A percentile compares a stretch with the other conserved stretches of the same genome.
Conservation (phyloP, 2,888 invertebrate species). For the Coenonympha arcania region DNA sequence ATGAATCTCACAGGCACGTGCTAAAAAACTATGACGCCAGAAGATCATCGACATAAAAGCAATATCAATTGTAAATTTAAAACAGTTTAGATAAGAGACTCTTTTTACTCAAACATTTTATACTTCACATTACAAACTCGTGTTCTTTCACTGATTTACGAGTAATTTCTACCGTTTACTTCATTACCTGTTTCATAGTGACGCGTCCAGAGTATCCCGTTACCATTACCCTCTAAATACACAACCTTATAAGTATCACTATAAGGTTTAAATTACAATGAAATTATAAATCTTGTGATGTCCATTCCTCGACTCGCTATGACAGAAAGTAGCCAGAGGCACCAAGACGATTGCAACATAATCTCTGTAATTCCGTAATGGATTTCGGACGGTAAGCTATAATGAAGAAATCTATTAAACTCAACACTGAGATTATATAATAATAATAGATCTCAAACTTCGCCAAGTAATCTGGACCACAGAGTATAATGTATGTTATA, state of each 20-base stretch:
- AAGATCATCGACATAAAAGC: no score
- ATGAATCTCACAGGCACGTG: no score
- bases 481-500: not conserved
- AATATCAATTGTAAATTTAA: not conserved
- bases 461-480: not conserved
- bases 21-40: no score
- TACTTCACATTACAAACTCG: conserved; percentile 3
- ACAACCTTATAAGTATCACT: not conserved
- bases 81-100: not conserved
- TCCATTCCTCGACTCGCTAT: conserved; percentile 1
- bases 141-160: not conserved
- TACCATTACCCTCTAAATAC: not conserved
- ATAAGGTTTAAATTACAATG: not conserved
- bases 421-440: conserved; percentile 11
- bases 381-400: conserved; percentile 28
- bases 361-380: conserved; percentile 36
- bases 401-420: conserved; percentile 44
- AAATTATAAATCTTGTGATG: not conserved
- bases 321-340: conserved; percentile 7
- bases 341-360: conserved; percentile 20
- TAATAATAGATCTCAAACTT: not conserved
- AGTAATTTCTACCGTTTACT: not conserved
- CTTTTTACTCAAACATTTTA: no score
- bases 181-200: not conserved
- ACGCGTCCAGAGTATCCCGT: conserved; percentile 1